phyloP scores from a whole-genome alignment of 2,113 vertebrate species.

The Microcebus murinus region DNA sequence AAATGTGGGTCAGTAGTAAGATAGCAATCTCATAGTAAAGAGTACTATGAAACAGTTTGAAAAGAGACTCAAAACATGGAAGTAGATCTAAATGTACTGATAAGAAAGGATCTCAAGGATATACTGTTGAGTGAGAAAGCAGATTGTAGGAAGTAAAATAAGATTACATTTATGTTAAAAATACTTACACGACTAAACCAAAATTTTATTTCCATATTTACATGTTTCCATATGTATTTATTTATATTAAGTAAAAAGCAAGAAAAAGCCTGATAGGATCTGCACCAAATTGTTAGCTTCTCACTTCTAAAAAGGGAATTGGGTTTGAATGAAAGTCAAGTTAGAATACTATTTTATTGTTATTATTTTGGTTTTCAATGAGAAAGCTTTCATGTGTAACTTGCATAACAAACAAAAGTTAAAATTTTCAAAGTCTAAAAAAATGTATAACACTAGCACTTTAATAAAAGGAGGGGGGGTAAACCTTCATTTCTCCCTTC shows the following conservation, averaged over 20 bases:
- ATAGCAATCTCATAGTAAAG: background rate
- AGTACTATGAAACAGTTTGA: background rate
- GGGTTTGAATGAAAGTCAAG: conserved; percentile 10
- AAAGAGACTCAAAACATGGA: too few relatives aligned
- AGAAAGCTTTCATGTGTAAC: background rate
- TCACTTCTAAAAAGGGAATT: background rate
- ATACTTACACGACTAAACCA: background rate
- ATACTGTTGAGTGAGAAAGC: background rate
- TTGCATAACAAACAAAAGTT: conserved; percentile 5
- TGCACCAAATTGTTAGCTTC: background rate
- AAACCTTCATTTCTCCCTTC: background rate
- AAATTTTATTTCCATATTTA: background rate
- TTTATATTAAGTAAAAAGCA: background rate
- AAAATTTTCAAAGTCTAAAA: background rate
- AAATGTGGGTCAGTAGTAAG: background rate
- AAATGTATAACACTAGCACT: background rate
- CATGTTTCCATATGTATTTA: background rate
- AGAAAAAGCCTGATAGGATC: background rate
- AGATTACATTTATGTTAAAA: background rate
- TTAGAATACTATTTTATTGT: background rate
- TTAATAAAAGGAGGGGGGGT: background rate
- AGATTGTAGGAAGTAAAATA: background rate
- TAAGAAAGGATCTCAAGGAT: background rate
- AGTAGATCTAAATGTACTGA: background rate
- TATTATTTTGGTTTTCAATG: background rate